These are phyloP conservation scores for Ormyrus nitidulus DNA, from an alignment of 2,888 invertebrate species.

Conservation along the genomic window DNA sequence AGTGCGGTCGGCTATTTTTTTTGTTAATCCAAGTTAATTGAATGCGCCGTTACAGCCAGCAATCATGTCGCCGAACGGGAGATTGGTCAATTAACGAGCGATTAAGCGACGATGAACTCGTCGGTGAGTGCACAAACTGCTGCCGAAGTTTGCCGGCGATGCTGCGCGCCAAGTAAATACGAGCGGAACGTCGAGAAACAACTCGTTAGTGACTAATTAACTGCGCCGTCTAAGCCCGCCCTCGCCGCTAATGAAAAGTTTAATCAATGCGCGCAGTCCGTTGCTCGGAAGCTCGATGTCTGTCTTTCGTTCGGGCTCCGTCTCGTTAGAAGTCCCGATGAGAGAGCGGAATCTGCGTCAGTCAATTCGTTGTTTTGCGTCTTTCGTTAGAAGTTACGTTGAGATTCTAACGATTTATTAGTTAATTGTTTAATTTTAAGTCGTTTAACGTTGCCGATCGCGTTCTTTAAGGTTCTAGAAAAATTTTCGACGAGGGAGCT, in stretches of 20 bases:
- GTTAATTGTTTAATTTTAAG: too few relatives aligned
- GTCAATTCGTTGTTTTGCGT: too few relatives aligned
- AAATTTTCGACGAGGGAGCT: too few relatives aligned
- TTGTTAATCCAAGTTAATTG: too few relatives aligned
- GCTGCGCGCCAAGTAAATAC: conserved; percentile 18
- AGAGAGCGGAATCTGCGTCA: too few relatives aligned
- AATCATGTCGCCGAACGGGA: not conserved
- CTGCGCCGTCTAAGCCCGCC: conserved; percentile 11
- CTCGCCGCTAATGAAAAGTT: conserved; percentile 47
- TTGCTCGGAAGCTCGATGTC: not conserved
- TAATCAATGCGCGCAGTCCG: conserved; percentile 54
- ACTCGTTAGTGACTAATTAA: conserved; percentile 59
- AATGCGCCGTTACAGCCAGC: too few relatives aligned
- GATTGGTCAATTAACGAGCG: conserved; percentile 26
- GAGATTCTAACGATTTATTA: too few relatives aligned
- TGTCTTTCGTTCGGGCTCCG: not conserved
- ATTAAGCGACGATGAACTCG: conserved; percentile 25
- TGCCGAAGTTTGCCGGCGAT: conserved; percentile 3
- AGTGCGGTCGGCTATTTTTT: too few relatives aligned
- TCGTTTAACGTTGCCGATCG: too few relatives aligned
- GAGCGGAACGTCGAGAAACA: conserved; percentile 20
- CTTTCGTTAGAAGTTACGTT: too few relatives aligned
- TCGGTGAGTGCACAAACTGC: not conserved
- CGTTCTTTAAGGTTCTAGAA: too few relatives aligned
- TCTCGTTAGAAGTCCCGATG: conserved; percentile 25